These are phyloP conservation scores for Procavia capensis DNA, from an alignment of 2,113 vertebrate species.

Conservation along the genomic window DNA sequence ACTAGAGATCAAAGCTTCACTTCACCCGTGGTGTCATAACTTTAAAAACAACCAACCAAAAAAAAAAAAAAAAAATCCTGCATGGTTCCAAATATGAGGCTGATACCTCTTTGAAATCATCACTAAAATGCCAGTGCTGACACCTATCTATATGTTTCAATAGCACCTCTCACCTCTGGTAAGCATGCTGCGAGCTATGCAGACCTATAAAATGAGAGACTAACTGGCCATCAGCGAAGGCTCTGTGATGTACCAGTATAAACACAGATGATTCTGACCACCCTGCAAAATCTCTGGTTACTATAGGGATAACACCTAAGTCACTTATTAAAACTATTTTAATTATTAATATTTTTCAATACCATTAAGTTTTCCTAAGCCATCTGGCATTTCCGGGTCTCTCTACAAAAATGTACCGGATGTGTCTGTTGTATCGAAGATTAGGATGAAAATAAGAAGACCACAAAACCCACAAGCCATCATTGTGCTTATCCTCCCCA, in stretches of 20 bases:
- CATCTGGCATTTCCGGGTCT: not conserved
- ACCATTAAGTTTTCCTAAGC: not conserved
- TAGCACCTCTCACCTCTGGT: not conserved
- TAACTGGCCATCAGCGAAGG: fast-evolving
- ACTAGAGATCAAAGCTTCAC: too few relatives aligned
- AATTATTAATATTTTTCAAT: not conserved
- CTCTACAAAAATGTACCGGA: not conserved
- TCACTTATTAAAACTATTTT: not conserved
- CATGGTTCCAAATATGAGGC: not conserved
- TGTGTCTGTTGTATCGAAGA: not conserved
- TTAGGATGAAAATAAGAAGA: not conserved
- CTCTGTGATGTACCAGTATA: not conserved
- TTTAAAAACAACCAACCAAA: too few relatives aligned
- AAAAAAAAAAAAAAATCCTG: not conserved
- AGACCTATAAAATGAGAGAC: not conserved
- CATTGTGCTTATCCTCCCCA: not conserved
- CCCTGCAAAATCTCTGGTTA: not conserved
- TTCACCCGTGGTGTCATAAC: too few relatives aligned
- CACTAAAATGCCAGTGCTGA: not conserved
- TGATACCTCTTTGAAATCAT: not conserved
- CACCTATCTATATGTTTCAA: not conserved
- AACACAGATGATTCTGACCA: not conserved
- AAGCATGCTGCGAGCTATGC: fast-evolving
- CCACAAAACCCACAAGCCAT: not conserved
- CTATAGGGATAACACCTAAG: not conserved